A percentile compares a stretch with the other conserved stretches of the same genome.
phyloP scores from a whole-genome alignment of 35 echinoderm and acorn worm genomes.

The Heliocidaris tuberculata region DNA sequence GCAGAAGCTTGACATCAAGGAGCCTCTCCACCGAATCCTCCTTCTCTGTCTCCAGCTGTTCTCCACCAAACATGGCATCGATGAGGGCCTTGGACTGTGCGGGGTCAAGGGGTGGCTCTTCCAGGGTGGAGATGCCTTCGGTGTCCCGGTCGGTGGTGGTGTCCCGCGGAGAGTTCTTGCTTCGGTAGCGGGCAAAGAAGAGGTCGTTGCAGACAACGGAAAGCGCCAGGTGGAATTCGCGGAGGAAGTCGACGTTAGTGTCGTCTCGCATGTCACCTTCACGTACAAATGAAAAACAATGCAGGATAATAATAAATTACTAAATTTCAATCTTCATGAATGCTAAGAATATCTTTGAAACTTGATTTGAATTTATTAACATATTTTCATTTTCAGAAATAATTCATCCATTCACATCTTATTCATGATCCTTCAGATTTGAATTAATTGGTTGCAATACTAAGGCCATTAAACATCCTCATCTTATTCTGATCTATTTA shows the following conservation, averaged over 20 bases:
- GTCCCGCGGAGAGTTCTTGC: slow-evolving; percentile 46
- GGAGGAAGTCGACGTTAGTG: slow-evolving; percentile 59
- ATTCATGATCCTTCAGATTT: not conserved
- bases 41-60: slow-evolving; percentile 65
- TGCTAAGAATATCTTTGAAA: too few relatives aligned
- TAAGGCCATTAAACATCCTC: too few relatives aligned
- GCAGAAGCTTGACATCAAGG: slow-evolving; percentile 83
- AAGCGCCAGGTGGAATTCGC: slow-evolving; percentile 81
- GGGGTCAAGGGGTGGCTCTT: slow-evolving; percentile 26
- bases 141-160: not conserved
- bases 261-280: slow-evolving; percentile 98
- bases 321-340: too few relatives aligned
- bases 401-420: not conserved
- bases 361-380: too few relatives aligned
- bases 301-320: not conserved
- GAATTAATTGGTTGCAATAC: not conserved
- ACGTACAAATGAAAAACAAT: slow-evolving; percentile 39
- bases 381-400: not conserved
- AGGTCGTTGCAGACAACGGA: slow-evolving; percentile 92
- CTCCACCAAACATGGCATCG: slow-evolving; percentile 69
- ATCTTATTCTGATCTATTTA: too few relatives aligned
- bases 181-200: slow-evolving; percentile 92
- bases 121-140: not conserved
- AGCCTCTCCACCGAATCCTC: slow-evolving; percentile 70
- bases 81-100: slow-evolving; percentile 53